Base-by-base conservation (phyloP, 2,113 vertebrate genomes). In the Rhynchopsitta pachyrhyncha region DNA sequence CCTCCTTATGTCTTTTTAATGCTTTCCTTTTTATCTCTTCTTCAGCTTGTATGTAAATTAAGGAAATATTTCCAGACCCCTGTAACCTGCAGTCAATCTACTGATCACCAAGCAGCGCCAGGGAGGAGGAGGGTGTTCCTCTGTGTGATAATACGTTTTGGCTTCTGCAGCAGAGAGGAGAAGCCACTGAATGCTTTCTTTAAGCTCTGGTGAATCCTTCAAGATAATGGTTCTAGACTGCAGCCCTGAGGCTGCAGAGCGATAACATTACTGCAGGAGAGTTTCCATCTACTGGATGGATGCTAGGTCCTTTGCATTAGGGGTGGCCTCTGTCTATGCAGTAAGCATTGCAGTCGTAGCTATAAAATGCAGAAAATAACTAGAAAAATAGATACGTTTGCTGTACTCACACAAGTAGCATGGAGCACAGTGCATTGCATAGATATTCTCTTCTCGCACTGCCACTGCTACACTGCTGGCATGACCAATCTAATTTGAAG, bases 381-480 rank as follows among this genome's bases (percentile, higher is more conserved):
- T 47, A 5, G 16, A 73, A 35, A 66, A 80, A 55, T 39, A 47
- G 52, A 20, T 79, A 25, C 2, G 17, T 12, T 67, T 33, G 5
- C 33, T 91, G 2, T 41, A 27, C 10, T 57, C 24, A 33, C 14
- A 0, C 10, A n/a, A 63, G 23, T 68, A 49, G 25, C 15, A 23
- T 2, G 9, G 52, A 76, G 13, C 25, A 23, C 74, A 14, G 71
- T 7, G 7, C 23, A 7, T 59, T 59, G 18, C 6, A 1, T 24
- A 7, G 8, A 1, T 63, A 5, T 50, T 60, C 3, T n/a, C 68
- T 80, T 52, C 37, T 82, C 17, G 37, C 35, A 2, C 35, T 85
- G 50, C 50, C 13, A 20, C 1, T 0, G n/a, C 81, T 53, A 24
- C 5, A 1, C 39, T 60, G 71, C 25, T 3, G 2, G 28, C 17